A percentile compares a stretch with the other conserved stretches of the same genome.
Conservation (phyloP, 2,797 vertebrate species). For the Sardinella longiceps region DNA sequence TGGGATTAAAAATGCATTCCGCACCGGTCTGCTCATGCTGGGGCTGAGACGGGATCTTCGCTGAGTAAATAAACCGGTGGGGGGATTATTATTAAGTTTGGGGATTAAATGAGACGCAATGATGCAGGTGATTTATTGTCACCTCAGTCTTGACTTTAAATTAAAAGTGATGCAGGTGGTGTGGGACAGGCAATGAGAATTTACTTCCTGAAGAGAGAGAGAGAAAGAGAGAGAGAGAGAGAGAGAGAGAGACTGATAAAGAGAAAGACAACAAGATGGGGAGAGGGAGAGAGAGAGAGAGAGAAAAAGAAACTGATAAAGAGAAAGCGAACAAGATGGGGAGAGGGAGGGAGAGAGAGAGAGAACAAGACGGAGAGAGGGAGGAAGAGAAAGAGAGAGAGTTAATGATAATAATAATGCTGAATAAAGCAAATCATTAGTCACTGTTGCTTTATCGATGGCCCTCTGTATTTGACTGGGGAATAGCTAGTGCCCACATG, state of each 20-base stretch:
- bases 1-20: neutral
- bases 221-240: neutral
- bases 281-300: conserved; percentile 28
- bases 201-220: conserved; percentile 45
- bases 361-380: too few species aligned
- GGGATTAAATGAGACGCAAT: conserved; percentile 29
- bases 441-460: conserved; percentile 53
- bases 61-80: conserved; percentile 33
- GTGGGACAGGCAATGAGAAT: conserved; percentile 28
- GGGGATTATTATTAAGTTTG: conserved; percentile 45
- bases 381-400: conserved; percentile 25
- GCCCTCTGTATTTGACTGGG: conserved; percentile 36
- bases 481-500: neutral
- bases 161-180: conserved; percentile 50
- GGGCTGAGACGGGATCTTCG: neutral
- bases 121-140: conserved; percentile 56
- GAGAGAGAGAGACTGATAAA: conserved; percentile 25
- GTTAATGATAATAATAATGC: conserved; percentile 49
- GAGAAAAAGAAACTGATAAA: conserved; percentile 25
- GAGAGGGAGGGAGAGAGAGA: conserved; percentile 36
- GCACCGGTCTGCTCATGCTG: neutral
- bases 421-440: conserved; percentile 50
- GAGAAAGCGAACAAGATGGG: too few species aligned
- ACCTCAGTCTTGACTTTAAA: conserved; percentile 61
- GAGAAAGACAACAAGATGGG: too few species aligned